phyloP scores from a whole-genome alignment of 2,888 invertebrate genomes.

The Sminthurinus aureus region DNA sequence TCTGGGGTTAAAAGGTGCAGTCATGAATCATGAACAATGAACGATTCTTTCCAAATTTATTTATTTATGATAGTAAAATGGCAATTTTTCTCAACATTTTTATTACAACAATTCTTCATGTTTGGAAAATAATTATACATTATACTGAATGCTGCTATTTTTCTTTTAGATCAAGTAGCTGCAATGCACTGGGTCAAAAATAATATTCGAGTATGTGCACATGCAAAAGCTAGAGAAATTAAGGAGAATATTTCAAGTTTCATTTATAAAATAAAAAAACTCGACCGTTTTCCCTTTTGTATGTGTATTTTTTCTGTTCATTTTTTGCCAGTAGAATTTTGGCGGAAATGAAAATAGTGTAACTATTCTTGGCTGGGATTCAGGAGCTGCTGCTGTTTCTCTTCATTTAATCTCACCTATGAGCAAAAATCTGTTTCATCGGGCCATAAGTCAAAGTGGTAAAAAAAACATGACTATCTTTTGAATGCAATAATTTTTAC shows the following conservation, averaged over 20 bases:
- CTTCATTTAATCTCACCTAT: slow-evolving; percentile 46
- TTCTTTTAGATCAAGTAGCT: slow-evolving; percentile 43
- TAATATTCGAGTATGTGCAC: slow-evolving; percentile 38
- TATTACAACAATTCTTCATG: background rate
- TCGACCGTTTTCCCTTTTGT: no score
- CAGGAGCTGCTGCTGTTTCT: slow-evolving; percentile 44
- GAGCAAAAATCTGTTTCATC: slow-evolving; percentile 32
- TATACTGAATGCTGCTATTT: slow-evolving; percentile 25
- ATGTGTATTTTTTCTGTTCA: no score
- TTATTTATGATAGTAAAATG: no score
- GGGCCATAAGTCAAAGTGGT: slow-evolving; percentile 19
- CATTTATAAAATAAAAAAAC: no score
- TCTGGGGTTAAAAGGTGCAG: slow-evolving; percentile 34
- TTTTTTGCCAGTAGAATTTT: no score
- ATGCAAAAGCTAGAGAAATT: no score
- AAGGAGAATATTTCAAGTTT: no score
- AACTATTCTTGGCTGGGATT: background rate
- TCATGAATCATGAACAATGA: background rate
- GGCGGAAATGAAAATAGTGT: no score
- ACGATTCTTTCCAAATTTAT: background rate
- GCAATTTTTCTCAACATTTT: no score
- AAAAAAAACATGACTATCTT: background rate
- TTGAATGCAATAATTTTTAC: background rate
- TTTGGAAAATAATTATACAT: background rate
- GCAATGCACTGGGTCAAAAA: slow-evolving; percentile 45